These are phyloP conservation scores for Alcedo atthis DNA, from an alignment of 2,797 vertebrate genomes.

Conservation along the genomic window DNA sequence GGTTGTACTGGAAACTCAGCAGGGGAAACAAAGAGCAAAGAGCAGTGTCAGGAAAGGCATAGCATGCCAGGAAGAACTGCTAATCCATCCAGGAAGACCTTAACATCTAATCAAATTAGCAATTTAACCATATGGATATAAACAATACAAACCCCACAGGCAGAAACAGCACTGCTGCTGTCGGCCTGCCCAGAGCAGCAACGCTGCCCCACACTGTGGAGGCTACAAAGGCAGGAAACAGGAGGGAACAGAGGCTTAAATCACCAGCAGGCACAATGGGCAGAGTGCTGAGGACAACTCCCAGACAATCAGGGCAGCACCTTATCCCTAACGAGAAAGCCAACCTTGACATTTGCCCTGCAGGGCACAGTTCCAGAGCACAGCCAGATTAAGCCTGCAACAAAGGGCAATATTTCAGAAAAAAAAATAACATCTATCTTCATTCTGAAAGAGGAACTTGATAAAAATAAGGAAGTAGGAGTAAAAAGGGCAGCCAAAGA, in stretches of 20 bases:
- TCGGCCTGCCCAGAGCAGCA: neutral
- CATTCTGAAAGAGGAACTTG: conserved; percentile 7
- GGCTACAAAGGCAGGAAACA: conserved; percentile 31
- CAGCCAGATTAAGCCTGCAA: neutral
- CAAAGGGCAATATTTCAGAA: neutral
- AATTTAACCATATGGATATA: neutral
- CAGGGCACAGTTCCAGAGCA: neutral
- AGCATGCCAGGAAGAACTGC: neutral
- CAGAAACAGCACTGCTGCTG: neutral
- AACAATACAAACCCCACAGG: neutral
- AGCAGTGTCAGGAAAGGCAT: neutral
- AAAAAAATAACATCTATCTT: neutral
- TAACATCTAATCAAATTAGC: neutral
- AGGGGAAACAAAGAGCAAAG: neutral
- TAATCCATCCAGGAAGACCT: neutral
- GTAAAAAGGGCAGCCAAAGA: neutral
- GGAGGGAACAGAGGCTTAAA: neutral
- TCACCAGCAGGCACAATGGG: neutral
- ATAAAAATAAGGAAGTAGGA: conserved; percentile 17
- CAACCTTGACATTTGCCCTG: neutral
- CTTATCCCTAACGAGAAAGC: neutral
- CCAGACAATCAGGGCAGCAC: neutral
- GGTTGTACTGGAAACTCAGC: neutral
- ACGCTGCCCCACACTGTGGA: neutral
- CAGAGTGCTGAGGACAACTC: neutral